Evolutionary conservation across 2,888 invertebrate species (phyloP), one percentile per base, ranked within the genome.

Genomic region (Campoplex nolae): DNA sequence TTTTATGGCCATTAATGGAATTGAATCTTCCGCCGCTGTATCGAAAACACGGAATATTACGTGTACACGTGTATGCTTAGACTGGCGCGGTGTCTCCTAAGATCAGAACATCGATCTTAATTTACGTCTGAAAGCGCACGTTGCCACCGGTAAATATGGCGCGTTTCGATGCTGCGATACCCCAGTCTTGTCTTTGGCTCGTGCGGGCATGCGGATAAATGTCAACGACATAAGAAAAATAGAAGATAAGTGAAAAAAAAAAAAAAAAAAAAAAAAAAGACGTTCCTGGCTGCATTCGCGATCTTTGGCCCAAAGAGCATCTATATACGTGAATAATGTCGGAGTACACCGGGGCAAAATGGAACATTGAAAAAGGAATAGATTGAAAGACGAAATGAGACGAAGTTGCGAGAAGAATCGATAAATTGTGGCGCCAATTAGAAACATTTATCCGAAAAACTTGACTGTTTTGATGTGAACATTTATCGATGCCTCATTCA

Each of bases 41-140:
- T 62, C 48, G 32, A 48, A 62, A 58, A 42, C 48, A 45, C n/a
- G 8, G 35, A 56, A 73, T 67, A 73, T 58, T 42, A 54, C 42
- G 68, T 38, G 38, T 23, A 78, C n/a, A 67, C 32, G 16, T 16
- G 48, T 54, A 68, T 28, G 48, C 42, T 0, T 23, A 54, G 54
- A 81, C 48, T 51, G 23, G 23, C 42, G 67, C 65, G 42, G 67
- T 54, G 16, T 54, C 23, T 56, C 45, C 9, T 48, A 54, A 65
- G 65, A 74, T 82, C 81, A 56, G 54, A 56, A 67, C 82, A 82
- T 84, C 84, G 77, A 87, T 87, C 84, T 87, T 85, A 87, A 87
- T 87, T 83, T 83, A 83, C 79, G 84, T 84, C 62, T 76, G 79
- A 76, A 83, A 83, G 76, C 65, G 78, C 75, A 71, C 84, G 70